Base-by-base conservation (phyloP, 2,888 invertebrate species). In the Pammene aurita region DNA sequence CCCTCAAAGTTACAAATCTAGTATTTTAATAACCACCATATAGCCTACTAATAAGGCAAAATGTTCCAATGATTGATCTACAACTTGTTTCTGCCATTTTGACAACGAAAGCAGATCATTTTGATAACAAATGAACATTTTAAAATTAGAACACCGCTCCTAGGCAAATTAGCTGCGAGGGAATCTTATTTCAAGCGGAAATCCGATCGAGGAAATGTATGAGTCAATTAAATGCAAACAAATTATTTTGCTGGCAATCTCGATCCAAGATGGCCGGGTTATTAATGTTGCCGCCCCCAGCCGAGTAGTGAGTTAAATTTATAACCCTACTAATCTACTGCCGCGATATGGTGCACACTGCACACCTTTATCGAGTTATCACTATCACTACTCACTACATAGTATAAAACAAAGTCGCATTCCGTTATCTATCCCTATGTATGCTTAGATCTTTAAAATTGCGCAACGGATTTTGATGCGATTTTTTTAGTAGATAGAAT, bases 301-400 rank as follows among this genome's bases (percentile, higher is more conserved):
- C 56, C 67, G 62, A 67, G 67, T 67, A 67, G 67, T 67, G 67
- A 67, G 67, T 67, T 67, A 67, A 67, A 67, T 67, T 67, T 67
- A 67, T 67, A 67, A 38, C 63, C 56, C 41, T 42, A 63, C 67
- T 67, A 67, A 67, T 67, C 67, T 67, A 67, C 67, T 67, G 67
- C 57, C 50, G 50, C 41, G 67, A 35, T 34, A 16, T n/a, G 14
- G 41, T 13, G 63, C 18, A 42, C 61, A 50, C 56, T 67, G 67
- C 63, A n/a, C 42, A 52, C 65, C 35, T 13, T 11, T 14, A 5
- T 4, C n/a, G 41, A 7, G 14, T 7, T 16, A 18, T 13, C 16
- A n/a, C n/a, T n/a, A n/a, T n/a, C n/a, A n/a, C n/a, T n/a, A n/a
- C n/a, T n/a, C n/a, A n/a, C n/a, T n/a, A n/a, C n/a, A n/a, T n/a